phyloP scores from a whole-genome alignment of 2,888 invertebrate genomes.

The Acleris holmiana region DNA sequence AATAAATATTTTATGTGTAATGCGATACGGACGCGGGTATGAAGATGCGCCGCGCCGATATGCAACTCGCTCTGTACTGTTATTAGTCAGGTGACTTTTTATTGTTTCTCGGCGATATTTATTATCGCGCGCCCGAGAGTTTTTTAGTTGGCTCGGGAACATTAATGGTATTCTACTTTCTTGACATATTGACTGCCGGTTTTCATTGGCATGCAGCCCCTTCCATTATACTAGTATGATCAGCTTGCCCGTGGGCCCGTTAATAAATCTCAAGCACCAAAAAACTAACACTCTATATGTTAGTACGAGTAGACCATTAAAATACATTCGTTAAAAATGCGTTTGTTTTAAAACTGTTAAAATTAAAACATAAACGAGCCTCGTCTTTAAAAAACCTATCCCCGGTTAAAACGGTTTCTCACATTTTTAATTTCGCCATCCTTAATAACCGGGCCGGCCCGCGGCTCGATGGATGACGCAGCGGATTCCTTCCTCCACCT shows the following conservation, averaged over 20 bases:
- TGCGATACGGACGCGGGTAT: slow-evolving; percentile 72
- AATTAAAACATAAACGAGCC: too few relatives aligned
- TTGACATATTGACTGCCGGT: slow-evolving; percentile 8
- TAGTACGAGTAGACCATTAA: too few relatives aligned
- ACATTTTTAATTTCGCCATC: slow-evolving; percentile 37
- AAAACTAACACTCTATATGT: too few relatives aligned
- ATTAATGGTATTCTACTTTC: slow-evolving; percentile 39
- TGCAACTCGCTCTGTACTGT: slow-evolving; percentile 59
- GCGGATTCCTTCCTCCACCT: slow-evolving; percentile 41
- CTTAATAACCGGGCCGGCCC: slow-evolving; percentile 22
- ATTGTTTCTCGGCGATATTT: slow-evolving; percentile 71
- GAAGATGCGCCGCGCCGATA: slow-evolving; percentile 72
- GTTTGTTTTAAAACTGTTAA: too few relatives aligned
- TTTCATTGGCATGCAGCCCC: too few relatives aligned
- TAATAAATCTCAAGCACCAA: too few relatives aligned
- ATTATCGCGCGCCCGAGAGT: slow-evolving; percentile 54
- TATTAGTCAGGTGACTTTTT: slow-evolving; percentile 77
- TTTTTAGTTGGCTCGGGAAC: slow-evolving; percentile 50
- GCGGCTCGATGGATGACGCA: slow-evolving; percentile 37
- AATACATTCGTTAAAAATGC: too few relatives aligned
- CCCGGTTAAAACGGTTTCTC: slow-evolving; percentile 18
- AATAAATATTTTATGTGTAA: slow-evolving; percentile 83
- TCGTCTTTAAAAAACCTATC: slow-evolving; percentile 12
- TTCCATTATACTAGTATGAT: too few relatives aligned
- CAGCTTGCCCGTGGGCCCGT: too few relatives aligned